These are phyloP conservation scores for Gymnoscopelus microlampas DNA, from an alignment of 2,797 vertebrate genomes.

Conservation along the genomic window DNA sequence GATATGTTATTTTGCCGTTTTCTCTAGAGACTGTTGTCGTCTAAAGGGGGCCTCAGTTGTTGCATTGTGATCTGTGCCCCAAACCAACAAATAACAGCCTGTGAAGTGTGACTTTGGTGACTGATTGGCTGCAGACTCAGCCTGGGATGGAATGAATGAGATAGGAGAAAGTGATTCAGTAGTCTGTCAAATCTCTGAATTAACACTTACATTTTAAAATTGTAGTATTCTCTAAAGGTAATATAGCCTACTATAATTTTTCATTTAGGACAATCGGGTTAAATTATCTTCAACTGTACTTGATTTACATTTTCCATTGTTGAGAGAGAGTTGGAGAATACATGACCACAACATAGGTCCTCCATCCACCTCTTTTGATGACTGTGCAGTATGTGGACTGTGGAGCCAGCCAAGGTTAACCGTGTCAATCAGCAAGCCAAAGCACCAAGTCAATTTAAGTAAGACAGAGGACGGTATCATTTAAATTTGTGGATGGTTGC, in stretches of 20 bases:
- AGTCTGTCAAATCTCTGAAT: not conserved
- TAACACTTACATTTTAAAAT: conserved; percentile 15
- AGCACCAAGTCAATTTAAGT: not conserved
- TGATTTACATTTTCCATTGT: not conserved
- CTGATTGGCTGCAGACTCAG: conserved; percentile 2
- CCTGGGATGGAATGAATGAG: conserved; percentile 14
- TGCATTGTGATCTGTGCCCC: conserved; percentile 54
- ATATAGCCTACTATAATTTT: too few relatives aligned
- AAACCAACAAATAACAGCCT: conserved; percentile 68
- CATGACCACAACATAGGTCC: not conserved
- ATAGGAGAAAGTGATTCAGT: conserved; percentile 26
- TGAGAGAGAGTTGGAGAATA: conserved; percentile 6
- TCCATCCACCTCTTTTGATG: not conserved
- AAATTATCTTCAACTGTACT: not conserved
- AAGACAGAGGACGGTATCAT: not conserved
- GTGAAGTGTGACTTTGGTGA: conserved; percentile 52
- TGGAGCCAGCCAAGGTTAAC: conserved; percentile 14
- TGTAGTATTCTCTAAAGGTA: not conserved
- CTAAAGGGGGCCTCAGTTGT: conserved; percentile 19
- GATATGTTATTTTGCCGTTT: too few relatives aligned
- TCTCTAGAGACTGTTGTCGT: too few relatives aligned
- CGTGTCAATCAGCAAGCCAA: conserved; percentile 10
- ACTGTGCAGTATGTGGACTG: not conserved
- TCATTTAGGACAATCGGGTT: not conserved
- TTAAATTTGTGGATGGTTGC: not conserved